A percentile compares a stretch with the other conserved stretches of the same genome.
Conservation (phyloP, 2,113 vertebrate species). For the Melanostigma gelatinosum region DNA sequence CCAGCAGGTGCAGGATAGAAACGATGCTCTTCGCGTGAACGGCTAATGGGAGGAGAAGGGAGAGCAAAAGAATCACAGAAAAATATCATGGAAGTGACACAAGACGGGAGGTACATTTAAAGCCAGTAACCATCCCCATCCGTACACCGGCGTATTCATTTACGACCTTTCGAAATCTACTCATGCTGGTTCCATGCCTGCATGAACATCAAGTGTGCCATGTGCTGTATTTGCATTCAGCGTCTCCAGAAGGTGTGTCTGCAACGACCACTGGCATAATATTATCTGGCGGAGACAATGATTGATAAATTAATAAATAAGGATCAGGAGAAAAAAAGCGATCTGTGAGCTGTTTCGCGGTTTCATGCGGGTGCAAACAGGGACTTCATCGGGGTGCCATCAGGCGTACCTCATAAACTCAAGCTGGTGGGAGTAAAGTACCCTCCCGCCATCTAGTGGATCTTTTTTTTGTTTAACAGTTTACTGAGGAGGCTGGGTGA, state of each 20-base stretch:
- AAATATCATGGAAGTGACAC: not conserved
- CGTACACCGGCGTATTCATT: not conserved
- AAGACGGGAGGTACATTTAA: not conserved
- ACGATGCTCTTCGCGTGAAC: constrained; percentile 97
- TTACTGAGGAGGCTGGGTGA: not conserved
- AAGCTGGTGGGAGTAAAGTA: not conserved
- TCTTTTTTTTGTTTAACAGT: not conserved
- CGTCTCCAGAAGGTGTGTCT: not conserved
- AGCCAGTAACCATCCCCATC: not conserved
- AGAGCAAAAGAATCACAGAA: not conserved
- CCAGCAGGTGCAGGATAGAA: constrained; percentile 95
- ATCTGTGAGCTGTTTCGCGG: no score
- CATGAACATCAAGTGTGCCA: not conserved
- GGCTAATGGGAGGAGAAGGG: constrained; percentile 75
- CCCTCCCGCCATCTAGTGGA: not conserved
- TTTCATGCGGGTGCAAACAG: no score
- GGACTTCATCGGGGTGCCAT: not conserved
- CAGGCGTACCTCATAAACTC: not conserved
- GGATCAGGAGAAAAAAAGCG: not conserved
- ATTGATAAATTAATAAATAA: not conserved
- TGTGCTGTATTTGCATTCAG: not conserved
- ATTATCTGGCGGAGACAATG: not conserved
- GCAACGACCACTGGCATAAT: no score
- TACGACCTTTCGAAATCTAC: not conserved
- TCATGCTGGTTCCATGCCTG: not conserved